Percentiles rank a stretch among this genome's conserved stretches.
These are phyloP conservation scores for Prunella strophiata DNA, from an alignment of 2,797 vertebrate genomes.

Conservation along the genomic window DNA sequence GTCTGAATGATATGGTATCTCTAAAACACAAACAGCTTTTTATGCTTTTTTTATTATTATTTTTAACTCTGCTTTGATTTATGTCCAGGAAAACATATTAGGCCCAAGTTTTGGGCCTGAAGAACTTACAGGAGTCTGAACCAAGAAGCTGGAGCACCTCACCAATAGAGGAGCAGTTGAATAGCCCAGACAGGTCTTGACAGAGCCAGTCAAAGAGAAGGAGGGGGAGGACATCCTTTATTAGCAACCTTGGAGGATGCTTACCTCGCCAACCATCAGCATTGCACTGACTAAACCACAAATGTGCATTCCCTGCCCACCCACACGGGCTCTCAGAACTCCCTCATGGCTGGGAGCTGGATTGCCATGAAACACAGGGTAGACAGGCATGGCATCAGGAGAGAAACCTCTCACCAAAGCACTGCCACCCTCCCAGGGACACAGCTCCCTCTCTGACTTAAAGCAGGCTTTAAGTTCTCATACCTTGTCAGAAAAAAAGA, in stretches of 20 bases:
- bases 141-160: background rate
- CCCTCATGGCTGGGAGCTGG: background rate
- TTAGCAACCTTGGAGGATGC: background rate
- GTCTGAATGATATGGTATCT: conserved; percentile 16
- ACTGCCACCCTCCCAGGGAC: accelerated
- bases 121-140: background rate
- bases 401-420: background rate
- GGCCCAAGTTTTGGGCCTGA: background rate
- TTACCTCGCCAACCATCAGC: background rate
- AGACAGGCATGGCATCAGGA: accelerated
- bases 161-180: background rate
- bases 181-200: conserved; percentile 33
- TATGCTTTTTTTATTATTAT: background rate
- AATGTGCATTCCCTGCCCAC: background rate
- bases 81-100: conserved; percentile 1
- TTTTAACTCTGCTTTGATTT: conserved; percentile 32
- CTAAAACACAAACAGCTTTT: conserved; percentile 18
- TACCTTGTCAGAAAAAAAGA: background rate
- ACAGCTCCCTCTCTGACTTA: background rate
- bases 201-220: background rate
- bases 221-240: conserved; percentile 3
- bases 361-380: background rate
- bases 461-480: background rate
- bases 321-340: background rate
- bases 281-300: background rate